These are phyloP conservation scores for Mactromeris polynyma DNA, from an alignment of 2,888 invertebrate genomes.

Conservation along the genomic window DNA sequence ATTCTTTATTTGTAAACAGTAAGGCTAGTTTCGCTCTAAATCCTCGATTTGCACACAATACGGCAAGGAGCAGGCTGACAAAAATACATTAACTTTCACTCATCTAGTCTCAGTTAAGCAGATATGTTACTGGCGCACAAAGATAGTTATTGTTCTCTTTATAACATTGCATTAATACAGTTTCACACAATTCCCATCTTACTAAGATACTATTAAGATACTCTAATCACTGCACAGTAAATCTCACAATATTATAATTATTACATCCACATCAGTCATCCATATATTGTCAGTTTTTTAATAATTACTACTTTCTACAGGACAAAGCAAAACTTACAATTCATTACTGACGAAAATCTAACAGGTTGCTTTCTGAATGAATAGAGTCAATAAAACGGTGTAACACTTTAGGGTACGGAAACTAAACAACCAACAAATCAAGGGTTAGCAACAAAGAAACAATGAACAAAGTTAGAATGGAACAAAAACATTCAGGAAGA, in stretches of 20 bases:
- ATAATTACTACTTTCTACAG: background rate
- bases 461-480: background rate
- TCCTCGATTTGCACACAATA: no score
- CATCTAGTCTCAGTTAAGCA: no score
- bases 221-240: background rate
- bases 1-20: no score
- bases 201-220: background rate
- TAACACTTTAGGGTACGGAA: background rate
- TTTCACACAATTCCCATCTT: background rate
- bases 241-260: background rate
- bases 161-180: background rate
- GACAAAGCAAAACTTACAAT: conserved; percentile 5
- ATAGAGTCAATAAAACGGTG: background rate
- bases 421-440: background rate
- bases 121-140: no score
- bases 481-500: background rate
- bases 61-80: no score
- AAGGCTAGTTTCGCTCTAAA: no score
- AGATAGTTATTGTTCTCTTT: no score
- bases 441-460: background rate
- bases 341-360: background rate
- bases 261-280: background rate
- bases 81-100: no score
- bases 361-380: background rate
- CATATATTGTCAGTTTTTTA: background rate